These are phyloP conservation scores for Gnathonemus echidnorhynchus DNA, from an alignment of 2,113 vertebrate genomes.

Conservation along the genomic window DNA sequence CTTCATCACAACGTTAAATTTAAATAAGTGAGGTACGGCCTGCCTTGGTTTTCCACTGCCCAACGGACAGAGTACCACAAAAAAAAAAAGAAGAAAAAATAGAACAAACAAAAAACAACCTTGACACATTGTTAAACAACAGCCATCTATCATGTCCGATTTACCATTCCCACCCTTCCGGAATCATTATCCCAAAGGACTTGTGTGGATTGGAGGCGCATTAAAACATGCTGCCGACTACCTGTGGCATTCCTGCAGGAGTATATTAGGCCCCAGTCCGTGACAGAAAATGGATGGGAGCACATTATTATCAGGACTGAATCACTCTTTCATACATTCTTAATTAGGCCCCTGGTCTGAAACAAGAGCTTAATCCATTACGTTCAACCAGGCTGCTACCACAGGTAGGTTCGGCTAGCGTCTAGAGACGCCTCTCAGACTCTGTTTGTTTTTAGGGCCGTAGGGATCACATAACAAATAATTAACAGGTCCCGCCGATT, in stretches of 20 bases:
- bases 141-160: slow-evolving; percentile 1
- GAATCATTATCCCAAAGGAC: not conserved
- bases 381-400: not conserved
- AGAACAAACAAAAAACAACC: not conserved
- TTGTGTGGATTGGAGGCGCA: not conserved
- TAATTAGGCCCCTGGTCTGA: slow-evolving; percentile 4
- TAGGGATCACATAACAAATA: not conserved
- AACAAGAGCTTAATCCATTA: not conserved
- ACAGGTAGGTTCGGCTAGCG: not conserved
- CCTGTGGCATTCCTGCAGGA: not conserved
- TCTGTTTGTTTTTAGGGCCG: not conserved
- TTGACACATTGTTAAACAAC: not conserved
- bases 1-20: not conserved
- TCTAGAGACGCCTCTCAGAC: not conserved
- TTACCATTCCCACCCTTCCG: not conserved
- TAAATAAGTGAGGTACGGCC: not conserved
- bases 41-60: not conserved
- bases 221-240: not conserved
- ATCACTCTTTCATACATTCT: slow-evolving; percentile 12
- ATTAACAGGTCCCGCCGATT: not conserved
- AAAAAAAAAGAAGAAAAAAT: not conserved
- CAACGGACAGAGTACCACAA: not conserved
- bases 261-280: not conserved
- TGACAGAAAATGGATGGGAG: not conserved
- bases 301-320: not conserved